phyloP scores from a whole-genome alignment of 2,113 vertebrate genomes.

The Scomber japonicus region DNA sequence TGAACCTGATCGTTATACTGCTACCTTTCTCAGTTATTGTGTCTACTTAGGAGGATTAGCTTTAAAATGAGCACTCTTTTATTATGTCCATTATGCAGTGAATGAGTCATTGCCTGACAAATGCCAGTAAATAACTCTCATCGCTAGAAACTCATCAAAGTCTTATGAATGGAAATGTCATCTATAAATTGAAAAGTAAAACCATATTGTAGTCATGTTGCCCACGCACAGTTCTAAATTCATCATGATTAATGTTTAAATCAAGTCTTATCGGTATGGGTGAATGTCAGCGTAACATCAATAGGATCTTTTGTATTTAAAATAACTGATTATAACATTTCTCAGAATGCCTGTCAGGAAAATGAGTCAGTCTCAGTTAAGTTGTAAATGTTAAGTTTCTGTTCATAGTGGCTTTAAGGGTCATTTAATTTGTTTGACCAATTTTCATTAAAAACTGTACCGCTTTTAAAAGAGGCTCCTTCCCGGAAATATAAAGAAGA shows the following conservation, averaged over 20 bases:
- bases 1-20: slow-evolving; percentile 56
- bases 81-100: slow-evolving; percentile 50
- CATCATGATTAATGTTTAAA: not conserved
- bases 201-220: slow-evolving; percentile 7
- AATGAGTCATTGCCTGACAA: slow-evolving; percentile 56
- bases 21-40: slow-evolving; percentile 48
- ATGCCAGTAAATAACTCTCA: slow-evolving; percentile 55
- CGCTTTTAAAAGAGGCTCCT: no score
- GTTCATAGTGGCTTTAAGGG: not conserved
- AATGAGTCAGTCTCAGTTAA: not conserved
- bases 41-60: slow-evolving; percentile 68
- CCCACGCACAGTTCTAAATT: not conserved
- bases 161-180: slow-evolving; percentile 50
- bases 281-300: not conserved
- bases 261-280: not conserved
- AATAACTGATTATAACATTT: not conserved
- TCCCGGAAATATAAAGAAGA: no score
- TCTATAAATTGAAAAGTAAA: slow-evolving; percentile 29
- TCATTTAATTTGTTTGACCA: not conserved
- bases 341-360: not conserved
- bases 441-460: not conserved
- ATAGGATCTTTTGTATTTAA: not conserved
- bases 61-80: slow-evolving; percentile 48
- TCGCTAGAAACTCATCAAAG: not conserved
- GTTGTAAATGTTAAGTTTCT: not conserved